Base-by-base conservation (phyloP, 1,140 invertebrate species). In the Hylaeus volcanicus region DNA sequence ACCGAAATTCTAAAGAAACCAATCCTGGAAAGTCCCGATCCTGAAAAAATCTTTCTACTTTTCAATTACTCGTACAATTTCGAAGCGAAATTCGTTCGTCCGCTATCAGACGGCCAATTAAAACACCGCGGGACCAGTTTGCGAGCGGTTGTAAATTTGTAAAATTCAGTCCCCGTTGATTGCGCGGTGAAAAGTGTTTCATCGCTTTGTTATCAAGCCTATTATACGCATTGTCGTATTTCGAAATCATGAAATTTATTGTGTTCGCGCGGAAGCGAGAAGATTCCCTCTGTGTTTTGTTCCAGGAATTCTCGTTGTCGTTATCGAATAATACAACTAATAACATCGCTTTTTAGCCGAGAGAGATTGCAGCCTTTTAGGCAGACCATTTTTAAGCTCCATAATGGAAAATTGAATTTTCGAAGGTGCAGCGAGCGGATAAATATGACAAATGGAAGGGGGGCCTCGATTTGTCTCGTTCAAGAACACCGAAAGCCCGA, bases 261-360 rank as follows among this genome's bases (percentile, higher is more conserved):
- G 61, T 26, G 8, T 37, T 26, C 45, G n/a, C 1, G 45, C 51
- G 26, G 26, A 26, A 26, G 26, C 26, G 26, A 26, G 26, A 26
- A 26, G 26, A 26, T 26, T 26, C 26, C 26, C 26, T 26, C 26
- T 26, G 43, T 45, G 51, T 51, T 51, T 51, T 51, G 51, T 51
- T 51, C 51, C 51, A 9, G 51, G 51, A 51, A 9, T 6, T n/a
- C 15, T 5, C 15, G 56, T 26, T 26, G n/a, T 26, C n/a, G 65
- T 68, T 26, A 37, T 37, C 15, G 5, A 68, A 37, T 68, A 51
- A 68, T 68, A 53, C 15, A 14, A 68, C n/a, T 68, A 51, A 68
- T 68, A 53, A 53, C 37, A 51, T 37, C 11, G n/a, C 12, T 53
- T 68, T 37, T 68, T 51, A 68, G 41, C 3, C 45, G 65, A 26